Percentiles rank a stretch among this genome's conserved stretches.
These are phyloP conservation scores for Steatornis caripensis DNA, from an alignment of 2,113 vertebrate species.

Conservation along the genomic window DNA sequence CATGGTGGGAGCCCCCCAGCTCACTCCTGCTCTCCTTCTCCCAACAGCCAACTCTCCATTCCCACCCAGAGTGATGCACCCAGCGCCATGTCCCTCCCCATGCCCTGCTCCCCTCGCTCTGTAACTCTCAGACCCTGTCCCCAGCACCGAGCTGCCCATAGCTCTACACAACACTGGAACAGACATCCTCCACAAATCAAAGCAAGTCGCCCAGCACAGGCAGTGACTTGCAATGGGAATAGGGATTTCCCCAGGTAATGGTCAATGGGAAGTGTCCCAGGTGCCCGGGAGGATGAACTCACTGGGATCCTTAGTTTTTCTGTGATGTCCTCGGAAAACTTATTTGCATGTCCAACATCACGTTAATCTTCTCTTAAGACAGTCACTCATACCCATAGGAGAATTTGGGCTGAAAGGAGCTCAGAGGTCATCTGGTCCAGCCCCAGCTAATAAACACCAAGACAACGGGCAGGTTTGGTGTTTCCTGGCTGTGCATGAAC, in stretches of 20 bases:
- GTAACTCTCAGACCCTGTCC: rapidly evolving
- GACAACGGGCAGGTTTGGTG: rapidly evolving
- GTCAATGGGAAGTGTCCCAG: not conserved
- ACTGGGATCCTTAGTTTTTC: not conserved
- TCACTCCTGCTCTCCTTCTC: not conserved
- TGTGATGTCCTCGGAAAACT: not conserved
- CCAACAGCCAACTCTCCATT: not conserved
- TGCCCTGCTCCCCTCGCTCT: not conserved
- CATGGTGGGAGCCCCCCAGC: not conserved
- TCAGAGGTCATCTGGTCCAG: not conserved
- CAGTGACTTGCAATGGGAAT: not conserved
- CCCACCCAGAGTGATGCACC: not conserved
- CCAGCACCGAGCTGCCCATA: not conserved
- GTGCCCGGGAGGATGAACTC: not conserved
- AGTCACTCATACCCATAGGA: not conserved
- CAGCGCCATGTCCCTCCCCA: not conserved
- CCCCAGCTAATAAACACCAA: not conserved
- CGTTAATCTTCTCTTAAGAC: not conserved
- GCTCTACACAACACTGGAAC: not conserved
- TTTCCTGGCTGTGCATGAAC: not conserved
- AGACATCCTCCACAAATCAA: not conserved
- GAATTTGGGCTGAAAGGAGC: not conserved
- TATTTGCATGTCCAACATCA: not conserved
- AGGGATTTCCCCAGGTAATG: not conserved
- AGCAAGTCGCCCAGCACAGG: not conserved